A percentile compares a stretch with the other conserved stretches of the same genome.
Conservation (phyloP, 2,797 vertebrate species). For the Pangasius mekongensis region DNA sequence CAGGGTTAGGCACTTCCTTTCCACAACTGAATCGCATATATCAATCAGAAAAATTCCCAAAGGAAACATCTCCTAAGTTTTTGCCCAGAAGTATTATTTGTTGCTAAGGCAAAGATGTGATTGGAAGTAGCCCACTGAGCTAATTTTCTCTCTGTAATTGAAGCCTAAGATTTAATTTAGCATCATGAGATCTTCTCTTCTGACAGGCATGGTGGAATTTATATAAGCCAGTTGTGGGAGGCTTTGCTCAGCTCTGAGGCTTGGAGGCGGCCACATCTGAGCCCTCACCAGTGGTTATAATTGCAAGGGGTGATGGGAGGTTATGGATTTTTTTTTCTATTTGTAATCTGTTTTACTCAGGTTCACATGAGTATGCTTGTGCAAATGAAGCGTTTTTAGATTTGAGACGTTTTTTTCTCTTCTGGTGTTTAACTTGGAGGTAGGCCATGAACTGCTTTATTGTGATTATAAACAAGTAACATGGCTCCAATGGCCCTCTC, state of each 20-base stretch:
- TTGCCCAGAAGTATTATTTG: slow-evolving; percentile 15
- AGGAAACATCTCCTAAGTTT: slow-evolving; percentile 29
- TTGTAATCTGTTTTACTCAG: slow-evolving; percentile 19
- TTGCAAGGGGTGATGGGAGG: slow-evolving; percentile 6
- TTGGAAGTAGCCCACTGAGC: slow-evolving; percentile 43
- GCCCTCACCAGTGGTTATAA: slow-evolving; percentile 34
- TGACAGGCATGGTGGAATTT: slow-evolving; percentile 42
- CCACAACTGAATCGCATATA: slow-evolving; percentile 36
- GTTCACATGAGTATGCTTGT: slow-evolving; percentile 23
- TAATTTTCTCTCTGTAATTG: slow-evolving; percentile 48
- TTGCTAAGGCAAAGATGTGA: slow-evolving; percentile 26
- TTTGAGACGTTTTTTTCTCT: slow-evolving; percentile 10
- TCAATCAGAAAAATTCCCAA: slow-evolving; percentile 37
- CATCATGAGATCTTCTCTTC: slow-evolving; percentile 38
- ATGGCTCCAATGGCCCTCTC: background rate
- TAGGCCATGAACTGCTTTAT: background rate
- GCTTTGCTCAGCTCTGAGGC: slow-evolving; percentile 16
- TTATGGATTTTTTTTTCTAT: slow-evolving; percentile 42
- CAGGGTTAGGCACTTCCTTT: slow-evolving; percentile 40
- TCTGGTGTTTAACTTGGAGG: background rate
- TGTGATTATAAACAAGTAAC: background rate
- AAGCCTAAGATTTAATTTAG: slow-evolving; percentile 50
- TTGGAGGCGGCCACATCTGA: slow-evolving; percentile 32
- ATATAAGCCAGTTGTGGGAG: slow-evolving; percentile 43
- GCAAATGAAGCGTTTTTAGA: background rate